These are phyloP conservation scores for Oophaga pumilio DNA, from an alignment of 2,113 vertebrate genomes.

Conservation along the genomic window DNA sequence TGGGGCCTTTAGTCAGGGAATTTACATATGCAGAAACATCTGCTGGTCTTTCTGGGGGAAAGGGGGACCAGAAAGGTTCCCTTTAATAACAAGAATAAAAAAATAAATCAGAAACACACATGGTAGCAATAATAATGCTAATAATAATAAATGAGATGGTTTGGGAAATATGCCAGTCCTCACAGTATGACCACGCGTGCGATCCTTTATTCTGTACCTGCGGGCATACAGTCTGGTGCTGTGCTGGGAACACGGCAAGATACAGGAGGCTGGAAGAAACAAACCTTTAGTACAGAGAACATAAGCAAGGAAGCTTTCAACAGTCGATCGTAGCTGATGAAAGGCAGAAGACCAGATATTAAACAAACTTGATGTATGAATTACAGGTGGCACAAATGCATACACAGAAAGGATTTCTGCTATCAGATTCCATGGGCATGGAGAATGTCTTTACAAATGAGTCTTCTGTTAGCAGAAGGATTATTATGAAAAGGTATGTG, in stretches of 20 bases:
- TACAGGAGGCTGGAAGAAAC: not conserved
- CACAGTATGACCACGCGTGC: not conserved
- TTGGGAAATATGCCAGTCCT: not conserved
- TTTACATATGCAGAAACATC: too few species aligned
- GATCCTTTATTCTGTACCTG: not conserved
- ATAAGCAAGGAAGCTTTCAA: conserved; percentile 48
- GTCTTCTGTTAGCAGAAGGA: not conserved
- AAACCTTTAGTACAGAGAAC: conserved; percentile 10
- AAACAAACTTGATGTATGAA: conserved; percentile 56
- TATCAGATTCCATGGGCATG: not conserved
- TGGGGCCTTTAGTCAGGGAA: too few species aligned
- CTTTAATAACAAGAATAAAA: not conserved
- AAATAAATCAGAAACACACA: not conserved
- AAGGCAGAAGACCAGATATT: conserved; percentile 55
- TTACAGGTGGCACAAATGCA: conserved; percentile 28
- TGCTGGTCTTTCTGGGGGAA: too few species aligned
- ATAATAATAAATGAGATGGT: not conserved
- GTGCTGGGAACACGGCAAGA: conserved; percentile 2
- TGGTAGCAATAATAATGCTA: conserved; percentile 6
- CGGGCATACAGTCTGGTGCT: not conserved
- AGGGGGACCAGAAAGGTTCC: too few species aligned
- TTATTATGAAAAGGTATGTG: not conserved
- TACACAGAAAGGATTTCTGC: conserved; percentile 17
- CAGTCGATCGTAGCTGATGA: conserved; percentile 46
- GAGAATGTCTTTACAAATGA: conserved; percentile 10